A percentile compares a stretch with the other conserved stretches of the same genome.
These are phyloP conservation scores for Psephotus haematonotus DNA, from an alignment of 2,113 vertebrate genomes.

Conservation along the genomic window DNA sequence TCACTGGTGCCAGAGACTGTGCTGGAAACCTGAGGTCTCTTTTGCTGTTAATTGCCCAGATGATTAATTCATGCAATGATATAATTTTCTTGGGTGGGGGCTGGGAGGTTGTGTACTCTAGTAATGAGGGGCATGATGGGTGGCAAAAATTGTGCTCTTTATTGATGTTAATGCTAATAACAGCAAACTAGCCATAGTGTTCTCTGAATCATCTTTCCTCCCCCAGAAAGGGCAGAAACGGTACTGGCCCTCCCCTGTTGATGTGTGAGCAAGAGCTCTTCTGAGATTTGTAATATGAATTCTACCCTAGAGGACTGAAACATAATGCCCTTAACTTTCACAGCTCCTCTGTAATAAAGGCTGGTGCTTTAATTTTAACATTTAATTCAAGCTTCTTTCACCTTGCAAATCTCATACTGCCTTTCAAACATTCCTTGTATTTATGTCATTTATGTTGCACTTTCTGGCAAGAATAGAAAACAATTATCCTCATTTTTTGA, in stretches of 20 bases:
- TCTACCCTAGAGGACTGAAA: not conserved
- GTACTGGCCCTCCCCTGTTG: not conserved
- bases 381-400: not conserved
- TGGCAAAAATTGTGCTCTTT: not conserved
- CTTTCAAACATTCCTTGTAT: not conserved
- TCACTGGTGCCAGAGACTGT: slow-evolving; percentile 3
- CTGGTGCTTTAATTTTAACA: not conserved
- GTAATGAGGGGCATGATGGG: not conserved
- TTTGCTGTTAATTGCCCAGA: slow-evolving; percentile 31
- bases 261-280: not conserved
- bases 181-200: not conserved
- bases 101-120: not conserved
- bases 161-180: not conserved
- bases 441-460: not conserved
- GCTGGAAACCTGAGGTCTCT: slow-evolving; percentile 41
- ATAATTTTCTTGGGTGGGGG: slow-evolving; percentile 26
- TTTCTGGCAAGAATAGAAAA: not conserved
- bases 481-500: not conserved
- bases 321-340: not conserved
- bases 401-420: not conserved
- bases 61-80: slow-evolving; percentile 56
- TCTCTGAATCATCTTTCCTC: not conserved
- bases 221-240: not conserved
- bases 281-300: not conserved
- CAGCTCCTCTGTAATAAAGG: not conserved